Base-by-base conservation (phyloP, 2,888 invertebrate genomes). In the Adelognathus sp. region DNA sequence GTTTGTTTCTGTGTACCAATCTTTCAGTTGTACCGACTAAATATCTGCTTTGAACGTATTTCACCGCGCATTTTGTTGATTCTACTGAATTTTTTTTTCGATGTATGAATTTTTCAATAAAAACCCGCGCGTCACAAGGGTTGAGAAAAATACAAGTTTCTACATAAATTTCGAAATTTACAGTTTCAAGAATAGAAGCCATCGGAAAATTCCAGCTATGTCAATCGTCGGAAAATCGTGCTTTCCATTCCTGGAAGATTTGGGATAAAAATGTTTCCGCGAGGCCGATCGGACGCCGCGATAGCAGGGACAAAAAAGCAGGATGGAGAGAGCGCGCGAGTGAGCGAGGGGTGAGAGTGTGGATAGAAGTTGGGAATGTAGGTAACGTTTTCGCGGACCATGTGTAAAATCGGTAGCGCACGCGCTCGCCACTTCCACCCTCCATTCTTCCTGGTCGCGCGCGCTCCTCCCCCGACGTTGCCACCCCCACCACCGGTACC, bases 361-460 rank as follows among this genome's bases (percentile, higher is more conserved):
- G 50, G 63, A 67, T 54, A 44, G n/a, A 39, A 58, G 56, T n/a
- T 16, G 18, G 27, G 50, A 63, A 70, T 79, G 71, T 79, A 61
- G 76, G 64, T 82, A 84, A 80, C 81, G 80, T 85, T 79, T 76
- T 77, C 84, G 81, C 71, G 79, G 82, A 84, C 83, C 86, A 85
- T 86, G 86, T 86, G 85, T 81, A 82, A 84, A 82, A 82, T 81
- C 76, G 72, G 83, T 64, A 79, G 86, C 85, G 85, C 85, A 86
- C 81, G 84, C 86, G 84, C 84, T 76, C 64, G 39, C 69, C 67
- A 63, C 50, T 69, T 31, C 61, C 63, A 61, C 71, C 80, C 67
- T 63, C 79, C 76, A 67, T 83, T 80, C 58, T 78, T 84, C 56
- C 66, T 76, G 76, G 71, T 83, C 80, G 50, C 44, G 66, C 61